Conservation (phyloP, 92 coral and sea anemone genomes). For the Porites divaricata region DNA sequence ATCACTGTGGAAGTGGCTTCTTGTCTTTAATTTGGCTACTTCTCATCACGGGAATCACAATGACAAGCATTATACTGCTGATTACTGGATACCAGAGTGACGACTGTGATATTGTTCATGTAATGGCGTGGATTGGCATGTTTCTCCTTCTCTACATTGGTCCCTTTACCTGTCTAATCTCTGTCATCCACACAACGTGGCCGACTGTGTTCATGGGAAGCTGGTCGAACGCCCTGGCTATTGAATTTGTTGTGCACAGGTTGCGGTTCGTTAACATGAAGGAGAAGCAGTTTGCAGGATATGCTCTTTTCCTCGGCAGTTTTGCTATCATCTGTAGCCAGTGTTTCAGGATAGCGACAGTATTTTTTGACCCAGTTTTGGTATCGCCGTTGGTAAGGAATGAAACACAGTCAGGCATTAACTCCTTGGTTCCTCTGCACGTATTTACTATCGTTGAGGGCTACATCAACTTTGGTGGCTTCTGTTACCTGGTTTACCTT, state of each 20-base stretch:
- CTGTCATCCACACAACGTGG: slow-evolving; percentile 65
- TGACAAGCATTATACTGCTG: slow-evolving; percentile 48
- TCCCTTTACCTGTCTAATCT: slow-evolving; percentile 72
- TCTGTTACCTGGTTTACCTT: slow-evolving; percentile 82
- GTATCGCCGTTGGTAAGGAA: slow-evolving; percentile 55
- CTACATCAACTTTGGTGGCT: slow-evolving; percentile 80
- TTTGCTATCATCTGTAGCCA: slow-evolving; percentile 45
- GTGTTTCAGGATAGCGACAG: slow-evolving; percentile 66
- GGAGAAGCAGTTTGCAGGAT: slow-evolving; percentile 72
- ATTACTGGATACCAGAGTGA: slow-evolving; percentile 31
- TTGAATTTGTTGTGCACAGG: slow-evolving; percentile 75
- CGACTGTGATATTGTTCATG: slow-evolving; percentile 67
- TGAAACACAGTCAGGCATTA: slow-evolving; percentile 39
- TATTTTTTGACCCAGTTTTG: slow-evolving; percentile 70
- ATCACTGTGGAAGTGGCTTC: slow-evolving; percentile 85
- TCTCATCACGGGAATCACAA: slow-evolving; percentile 58
- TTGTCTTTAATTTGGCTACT: slow-evolving; percentile 81
- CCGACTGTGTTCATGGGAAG: slow-evolving; percentile 71
- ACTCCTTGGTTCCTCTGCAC: slow-evolving; percentile 56
- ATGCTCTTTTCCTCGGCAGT: slow-evolving; percentile 51
- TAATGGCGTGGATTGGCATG: slow-evolving; percentile 79
- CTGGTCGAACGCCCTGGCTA: slow-evolving; percentile 82
- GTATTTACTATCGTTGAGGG: slow-evolving; percentile 74
- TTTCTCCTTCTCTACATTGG: slow-evolving; percentile 69
- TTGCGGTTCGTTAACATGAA: slow-evolving; percentile 79